Conservation (phyloP, 2,113 vertebrate genomes). For the Tragelaphus imberbis region DNA sequence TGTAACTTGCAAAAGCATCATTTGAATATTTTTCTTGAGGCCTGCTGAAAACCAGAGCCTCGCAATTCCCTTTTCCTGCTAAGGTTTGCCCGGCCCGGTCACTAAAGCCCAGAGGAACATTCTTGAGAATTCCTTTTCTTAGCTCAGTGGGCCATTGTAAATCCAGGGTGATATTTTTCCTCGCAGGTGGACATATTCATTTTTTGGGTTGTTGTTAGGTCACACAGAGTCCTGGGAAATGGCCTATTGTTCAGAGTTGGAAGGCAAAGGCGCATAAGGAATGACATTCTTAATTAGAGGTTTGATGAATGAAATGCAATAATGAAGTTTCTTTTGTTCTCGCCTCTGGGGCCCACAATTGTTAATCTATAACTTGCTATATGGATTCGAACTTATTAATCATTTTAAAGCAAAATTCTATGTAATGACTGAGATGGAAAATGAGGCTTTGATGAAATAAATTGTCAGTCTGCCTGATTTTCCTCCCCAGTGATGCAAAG, state of each 20-base stretch:
- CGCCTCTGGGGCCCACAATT: slow-evolving; percentile 62
- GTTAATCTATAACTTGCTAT: slow-evolving; percentile 77
- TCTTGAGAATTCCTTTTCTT: slow-evolving; percentile 55
- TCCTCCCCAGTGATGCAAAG: background rate
- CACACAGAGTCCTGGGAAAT: slow-evolving; percentile 63
- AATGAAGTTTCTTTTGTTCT: slow-evolving; percentile 82
- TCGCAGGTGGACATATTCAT: slow-evolving; percentile 58
- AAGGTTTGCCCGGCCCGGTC: background rate
- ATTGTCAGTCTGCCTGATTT: slow-evolving; percentile 42
- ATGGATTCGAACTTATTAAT: slow-evolving; percentile 78
- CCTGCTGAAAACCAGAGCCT: background rate
- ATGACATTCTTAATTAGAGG: slow-evolving; percentile 79
- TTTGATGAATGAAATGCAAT: slow-evolving; percentile 81
- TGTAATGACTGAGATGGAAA: slow-evolving; percentile 69
- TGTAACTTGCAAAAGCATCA: background rate
- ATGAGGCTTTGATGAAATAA: slow-evolving; percentile 62
- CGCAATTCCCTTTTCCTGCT: background rate
- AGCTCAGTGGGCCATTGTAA: slow-evolving; percentile 57
- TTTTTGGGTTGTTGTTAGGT: slow-evolving; percentile 60
- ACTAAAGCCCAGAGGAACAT: background rate
- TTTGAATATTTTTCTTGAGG: slow-evolving; percentile 20
- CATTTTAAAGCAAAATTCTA: slow-evolving; percentile 74
- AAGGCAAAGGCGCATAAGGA: slow-evolving; percentile 65
- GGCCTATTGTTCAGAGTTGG: slow-evolving; percentile 71
- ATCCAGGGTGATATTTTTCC: slow-evolving; percentile 63